Conservation (phyloP, 2,113 vertebrate genomes). For the Neotragus pygmaeus region DNA sequence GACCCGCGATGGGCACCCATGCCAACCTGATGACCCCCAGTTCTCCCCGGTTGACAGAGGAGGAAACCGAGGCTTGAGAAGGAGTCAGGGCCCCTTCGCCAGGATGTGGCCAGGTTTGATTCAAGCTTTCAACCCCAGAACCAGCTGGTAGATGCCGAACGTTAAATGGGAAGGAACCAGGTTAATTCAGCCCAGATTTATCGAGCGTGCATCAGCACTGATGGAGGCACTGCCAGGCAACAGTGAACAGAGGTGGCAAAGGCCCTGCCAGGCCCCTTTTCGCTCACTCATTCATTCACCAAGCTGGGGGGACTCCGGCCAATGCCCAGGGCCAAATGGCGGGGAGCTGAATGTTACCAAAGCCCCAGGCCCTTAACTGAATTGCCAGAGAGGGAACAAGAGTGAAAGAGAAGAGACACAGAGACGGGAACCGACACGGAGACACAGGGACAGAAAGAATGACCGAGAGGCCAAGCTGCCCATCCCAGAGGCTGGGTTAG, state of each 20-base stretch:
- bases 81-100: neutral
- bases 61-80: neutral
- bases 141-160: neutral
- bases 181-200: neutral
- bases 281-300: neutral
- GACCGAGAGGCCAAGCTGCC: neutral
- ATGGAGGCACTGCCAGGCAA: neutral
- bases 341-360: neutral
- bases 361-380: neutral
- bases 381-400: too few relatives aligned
- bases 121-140: fast-evolving
- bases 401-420: neutral
- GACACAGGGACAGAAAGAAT: neutral
- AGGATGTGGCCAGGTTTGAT: neutral
- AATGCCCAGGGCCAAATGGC: neutral
- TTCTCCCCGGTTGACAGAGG: neutral
- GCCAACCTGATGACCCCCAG: neutral
- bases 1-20: fast-evolving
- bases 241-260: neutral
- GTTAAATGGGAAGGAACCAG: neutral
- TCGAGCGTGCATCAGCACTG: fast-evolving
- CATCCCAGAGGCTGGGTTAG: too few relatives aligned
- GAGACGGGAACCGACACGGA: neutral
- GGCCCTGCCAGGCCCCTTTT: neutral
- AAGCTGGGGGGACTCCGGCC: neutral